Evolutionary conservation across 2,113 vertebrate genomes (phyloP), one percentile per base, ranked within the genome.

Genomic region (Mesembrinibis cayennensis): DNA sequence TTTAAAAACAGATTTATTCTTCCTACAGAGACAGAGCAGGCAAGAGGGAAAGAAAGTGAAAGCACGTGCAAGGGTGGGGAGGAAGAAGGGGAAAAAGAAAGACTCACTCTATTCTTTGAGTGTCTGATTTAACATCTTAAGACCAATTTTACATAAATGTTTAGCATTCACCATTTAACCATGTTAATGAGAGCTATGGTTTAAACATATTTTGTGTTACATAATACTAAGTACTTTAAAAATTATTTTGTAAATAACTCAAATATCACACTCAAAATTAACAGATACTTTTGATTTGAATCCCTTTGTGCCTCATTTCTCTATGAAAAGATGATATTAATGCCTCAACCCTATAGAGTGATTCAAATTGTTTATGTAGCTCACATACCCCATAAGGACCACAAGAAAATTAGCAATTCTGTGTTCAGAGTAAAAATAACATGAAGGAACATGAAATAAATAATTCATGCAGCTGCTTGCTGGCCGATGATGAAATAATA

Each of bases 231-330:
- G 42, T 56, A 52, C 47, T 81, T 66, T 3, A 17, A 79, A 92
- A 87, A 87, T 30, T 0, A 74, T 78, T 82, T 89, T 79, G 26
- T 77, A 95, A 93, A 62, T 53, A 94, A 49, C 71, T 86, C 45
- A 61, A 90, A 63, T 27, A 91, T 44, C 26, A 67, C 56, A 78
- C 26, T 77, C 42, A 74, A 93, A 93, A 84, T 93, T 84, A 95
- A 45, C 21, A 67, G 36, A 89, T 76, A 92, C 42, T 92, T 95
- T 87, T 94, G 86, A 96, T 79, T 30, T 79, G 58, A 94, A 89
- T 90, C 87, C 89, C 91, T 96, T 70, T 56, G 52, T 79, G 65
- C 18, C 87, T 93, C 47, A 67, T 74, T 96, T 94, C 67, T 80
- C 26, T 73, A 38, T 65, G 36, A 95, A 95, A 92, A 15, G 11